phyloP scores from a whole-genome alignment of 2,797 vertebrate species.

The Hyperoplus immaculatus region DNA sequence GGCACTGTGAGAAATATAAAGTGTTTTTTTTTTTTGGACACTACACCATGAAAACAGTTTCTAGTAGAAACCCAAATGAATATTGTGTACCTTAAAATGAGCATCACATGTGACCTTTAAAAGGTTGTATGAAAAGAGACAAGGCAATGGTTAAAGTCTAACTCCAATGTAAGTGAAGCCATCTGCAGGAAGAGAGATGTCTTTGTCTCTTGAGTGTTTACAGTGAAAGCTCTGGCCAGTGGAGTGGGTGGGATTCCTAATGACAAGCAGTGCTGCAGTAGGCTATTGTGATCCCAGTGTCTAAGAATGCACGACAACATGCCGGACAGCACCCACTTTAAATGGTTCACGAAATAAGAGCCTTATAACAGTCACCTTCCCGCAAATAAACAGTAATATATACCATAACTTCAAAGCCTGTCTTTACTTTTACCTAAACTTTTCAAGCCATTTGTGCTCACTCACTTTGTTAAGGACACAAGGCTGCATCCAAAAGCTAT shows the following conservation, averaged over 20 bases:
- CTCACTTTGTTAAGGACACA: not conserved
- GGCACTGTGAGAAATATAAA: no score
- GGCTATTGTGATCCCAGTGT: constrained; percentile 60
- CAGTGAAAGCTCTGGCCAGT: constrained; percentile 2
- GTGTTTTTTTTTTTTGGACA: no score
- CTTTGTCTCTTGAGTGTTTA: not conserved
- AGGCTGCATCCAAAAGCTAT: not conserved
- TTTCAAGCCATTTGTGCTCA: no score
- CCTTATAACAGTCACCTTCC: not conserved
- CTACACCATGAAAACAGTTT: no score
- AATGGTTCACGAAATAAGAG: constrained; percentile 22
- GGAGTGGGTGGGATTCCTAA: constrained; percentile 43
- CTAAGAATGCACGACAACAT: constrained; percentile 73
- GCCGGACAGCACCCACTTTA: constrained; percentile 43
- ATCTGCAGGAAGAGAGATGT: not conserved
- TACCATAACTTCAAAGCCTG: not conserved
- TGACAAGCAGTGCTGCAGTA: constrained; percentile 19
- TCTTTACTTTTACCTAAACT: not conserved
- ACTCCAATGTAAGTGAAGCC: not conserved
- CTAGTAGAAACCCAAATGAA: no score
- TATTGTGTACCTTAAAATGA: no score
- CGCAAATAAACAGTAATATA: not conserved
- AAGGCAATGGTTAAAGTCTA: not conserved
- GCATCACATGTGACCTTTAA: no score
- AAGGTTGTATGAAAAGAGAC: no score